These are phyloP conservation scores for Tachina fera DNA, from an alignment of 2,888 invertebrate species.

Conservation along the genomic window DNA sequence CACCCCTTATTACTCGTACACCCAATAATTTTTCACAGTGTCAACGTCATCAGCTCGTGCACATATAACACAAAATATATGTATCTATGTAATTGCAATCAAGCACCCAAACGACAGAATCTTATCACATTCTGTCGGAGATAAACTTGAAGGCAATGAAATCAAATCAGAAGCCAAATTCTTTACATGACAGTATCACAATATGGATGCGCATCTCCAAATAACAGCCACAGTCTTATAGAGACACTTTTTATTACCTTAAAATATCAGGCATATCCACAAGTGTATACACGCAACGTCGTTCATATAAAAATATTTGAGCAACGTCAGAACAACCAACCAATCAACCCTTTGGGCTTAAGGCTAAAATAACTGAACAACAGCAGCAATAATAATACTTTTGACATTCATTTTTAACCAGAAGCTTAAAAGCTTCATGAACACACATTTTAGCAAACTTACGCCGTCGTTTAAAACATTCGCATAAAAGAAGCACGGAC, in stretches of 20 bases:
- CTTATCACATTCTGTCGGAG: slow-evolving; percentile 59
- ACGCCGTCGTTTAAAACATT: slow-evolving; percentile 28
- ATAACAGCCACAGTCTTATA: slow-evolving; percentile 21
- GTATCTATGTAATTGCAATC: background rate
- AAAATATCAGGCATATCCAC: slow-evolving; percentile 4
- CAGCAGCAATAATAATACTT: slow-evolving; percentile 13
- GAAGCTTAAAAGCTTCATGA: slow-evolving; percentile 53
- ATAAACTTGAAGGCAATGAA: slow-evolving; percentile 61
- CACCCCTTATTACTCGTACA: slow-evolving; percentile 4
- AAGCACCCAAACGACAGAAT: slow-evolving; percentile 38
- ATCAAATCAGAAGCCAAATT: slow-evolving; percentile 67
- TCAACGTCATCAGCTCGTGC: slow-evolving; percentile 18
- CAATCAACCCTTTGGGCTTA: slow-evolving; percentile 45
- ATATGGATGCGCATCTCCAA: slow-evolving; percentile 44
- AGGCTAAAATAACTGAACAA: slow-evolving; percentile 3
- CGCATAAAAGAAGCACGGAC: slow-evolving; percentile 16
- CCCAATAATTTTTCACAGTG: slow-evolving; percentile 25
- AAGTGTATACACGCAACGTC: background rate
- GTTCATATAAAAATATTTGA: background rate
- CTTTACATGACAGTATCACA: slow-evolving; percentile 63
- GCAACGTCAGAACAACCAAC: background rate
- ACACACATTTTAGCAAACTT: slow-evolving; percentile 44
- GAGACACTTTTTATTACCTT: slow-evolving; percentile 43
- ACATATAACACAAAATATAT: slow-evolving; percentile 21
- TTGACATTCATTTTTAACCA: slow-evolving; percentile 56